Evolutionary conservation across 2,888 invertebrate genomes (phyloP), one percentile per base, ranked within the genome.

Genomic region (Halocaridina rubra): DNA sequence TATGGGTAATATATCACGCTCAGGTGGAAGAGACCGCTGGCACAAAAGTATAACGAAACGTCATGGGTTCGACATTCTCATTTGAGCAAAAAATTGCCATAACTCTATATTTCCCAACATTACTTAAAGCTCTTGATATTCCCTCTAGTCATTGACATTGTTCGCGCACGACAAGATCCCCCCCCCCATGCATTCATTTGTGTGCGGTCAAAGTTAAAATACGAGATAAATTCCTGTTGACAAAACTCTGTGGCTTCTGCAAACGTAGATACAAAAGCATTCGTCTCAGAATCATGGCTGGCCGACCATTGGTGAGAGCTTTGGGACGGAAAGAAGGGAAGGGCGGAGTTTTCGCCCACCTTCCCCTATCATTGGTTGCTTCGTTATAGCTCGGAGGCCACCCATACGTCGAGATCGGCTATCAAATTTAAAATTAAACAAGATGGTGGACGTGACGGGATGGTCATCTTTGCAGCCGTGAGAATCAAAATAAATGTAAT

Each of bases 141-240:
- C 76, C 76, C 57, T 57, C 76, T 76, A 61, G 27, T 33, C 32
- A 61, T 39, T 29, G 61, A 64, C 61, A 67, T 69, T 79, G 39
- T 59, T 30, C 78, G 67, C 67, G 69, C 78, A 67, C 69, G 10
- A 67, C 67, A 39, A 39, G 24, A 1, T 5, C 10, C 32, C 69
- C 32, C 7, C 67, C 13, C 59, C 22, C 59, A n/a, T 13, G 19
- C 59, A 59, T 22, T 59, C 59, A 59, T 59, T 16, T 16, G 16
- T 16, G 22, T 59, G 22, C n/a, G 16, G 61, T 19, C 7, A 59
- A 59, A 19, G 22, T 59, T 59, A 7, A 59, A 59, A 4, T 59
- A 8, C 7, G 22, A 8, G 5, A 59, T 22, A 16, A 16, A 4
- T 22, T 4, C 22, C n/a, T 8, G 4, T 4, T 4, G 19, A 4